phyloP scores from a whole-genome alignment of 2,888 invertebrate species.

The Ypsolopha scabrella region DNA sequence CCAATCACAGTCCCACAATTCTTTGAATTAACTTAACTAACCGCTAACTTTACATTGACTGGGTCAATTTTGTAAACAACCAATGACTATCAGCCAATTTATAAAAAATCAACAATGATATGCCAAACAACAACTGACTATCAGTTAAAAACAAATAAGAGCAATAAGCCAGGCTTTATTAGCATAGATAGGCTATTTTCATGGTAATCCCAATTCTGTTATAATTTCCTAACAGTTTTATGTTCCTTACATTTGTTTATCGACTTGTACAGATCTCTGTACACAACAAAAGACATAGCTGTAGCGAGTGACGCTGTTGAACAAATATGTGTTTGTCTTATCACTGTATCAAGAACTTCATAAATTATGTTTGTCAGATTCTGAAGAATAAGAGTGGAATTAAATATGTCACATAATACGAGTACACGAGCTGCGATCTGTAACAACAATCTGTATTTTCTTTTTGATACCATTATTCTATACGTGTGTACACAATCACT shows the following conservation, averaged over 20 bases:
- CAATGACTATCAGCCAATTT: no score
- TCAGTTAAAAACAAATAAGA: no score
- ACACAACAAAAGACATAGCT: slow-evolving; percentile 59
- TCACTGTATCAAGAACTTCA: slow-evolving; percentile 66
- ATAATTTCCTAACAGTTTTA: no score
- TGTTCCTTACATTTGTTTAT: slow-evolving; percentile 10
- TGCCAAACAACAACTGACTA: no score
- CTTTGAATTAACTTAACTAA: no score
- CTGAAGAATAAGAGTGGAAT: slow-evolving; percentile 35
- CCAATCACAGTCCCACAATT: no score
- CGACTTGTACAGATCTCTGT: slow-evolving; percentile 31
- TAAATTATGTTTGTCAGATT: slow-evolving; percentile 68
- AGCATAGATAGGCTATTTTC: not conserved
- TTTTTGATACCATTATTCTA: slow-evolving; percentile 1
- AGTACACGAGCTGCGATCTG: slow-evolving; percentile 7
- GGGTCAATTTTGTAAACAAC: no score
- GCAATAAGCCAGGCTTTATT: no score
- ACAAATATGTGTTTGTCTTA: slow-evolving; percentile 54
- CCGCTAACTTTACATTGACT: no score
- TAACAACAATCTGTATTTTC: slow-evolving; percentile 13
- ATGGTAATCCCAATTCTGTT: no score
- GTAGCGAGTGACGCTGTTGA: slow-evolving; percentile 53
- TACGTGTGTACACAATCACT: no score
- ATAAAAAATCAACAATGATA: no score
- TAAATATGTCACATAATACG: slow-evolving; percentile 12